phyloP scores from a whole-genome alignment of 2,888 invertebrate species.

The Phorcus lineatus region DNA sequence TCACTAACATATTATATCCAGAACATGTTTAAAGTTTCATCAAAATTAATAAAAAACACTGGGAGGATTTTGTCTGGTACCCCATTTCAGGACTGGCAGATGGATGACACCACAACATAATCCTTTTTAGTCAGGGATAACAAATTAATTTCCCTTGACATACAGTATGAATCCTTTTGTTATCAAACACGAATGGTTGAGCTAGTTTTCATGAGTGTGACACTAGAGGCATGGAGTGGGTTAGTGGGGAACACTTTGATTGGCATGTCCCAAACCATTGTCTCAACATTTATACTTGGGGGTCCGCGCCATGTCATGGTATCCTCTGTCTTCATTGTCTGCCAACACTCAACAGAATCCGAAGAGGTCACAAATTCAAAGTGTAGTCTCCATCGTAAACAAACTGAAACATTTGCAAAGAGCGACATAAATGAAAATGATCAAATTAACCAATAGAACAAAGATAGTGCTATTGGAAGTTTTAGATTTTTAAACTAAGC shows the following conservation, averaged over 20 bases:
- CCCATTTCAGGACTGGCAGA: no score
- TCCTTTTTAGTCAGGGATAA: no score
- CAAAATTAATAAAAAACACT: no score
- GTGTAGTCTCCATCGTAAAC: constrained; percentile 93
- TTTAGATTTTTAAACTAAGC: no score
- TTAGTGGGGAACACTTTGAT: constrained; percentile 94
- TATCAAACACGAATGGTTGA: constrained; percentile 35
- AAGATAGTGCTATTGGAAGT: no score
- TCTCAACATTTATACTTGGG: constrained; percentile 91
- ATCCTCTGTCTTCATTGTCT: constrained; percentile 79
- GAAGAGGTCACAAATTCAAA: constrained; percentile 89
- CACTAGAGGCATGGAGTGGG: constrained; percentile 78
- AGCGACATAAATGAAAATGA: constrained; percentile 53
- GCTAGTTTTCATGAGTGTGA: constrained; percentile 60
- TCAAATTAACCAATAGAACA: not conserved
- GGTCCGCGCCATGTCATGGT: constrained; percentile 87
- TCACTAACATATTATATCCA: no score
- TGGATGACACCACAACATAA: no score
- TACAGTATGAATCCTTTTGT: not conserved
- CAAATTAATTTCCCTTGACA: no score
- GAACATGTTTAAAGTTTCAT: no score
- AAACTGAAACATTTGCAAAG: constrained; percentile 80
- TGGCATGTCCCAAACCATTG: constrained; percentile 98
- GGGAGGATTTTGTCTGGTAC: no score
- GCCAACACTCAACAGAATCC: constrained; percentile 55